Evolutionary conservation across 2,113 vertebrate genomes (phyloP), one percentile per base, ranked within the genome.

Genomic region (Tiliqua scincoides): DNA sequence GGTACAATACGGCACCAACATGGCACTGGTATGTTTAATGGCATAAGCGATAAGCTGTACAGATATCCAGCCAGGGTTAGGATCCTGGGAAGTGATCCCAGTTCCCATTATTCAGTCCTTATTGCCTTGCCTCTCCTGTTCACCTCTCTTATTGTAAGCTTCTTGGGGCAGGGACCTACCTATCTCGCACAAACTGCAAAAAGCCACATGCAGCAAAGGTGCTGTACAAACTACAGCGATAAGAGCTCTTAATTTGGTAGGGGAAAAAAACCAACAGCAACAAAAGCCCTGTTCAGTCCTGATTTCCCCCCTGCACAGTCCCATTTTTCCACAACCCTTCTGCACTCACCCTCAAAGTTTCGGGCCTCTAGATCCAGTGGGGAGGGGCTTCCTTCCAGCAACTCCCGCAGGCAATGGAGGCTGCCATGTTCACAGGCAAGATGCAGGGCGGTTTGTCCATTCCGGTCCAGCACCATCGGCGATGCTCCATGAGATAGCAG

Each of bases 401-500:
- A 84, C 2, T 95, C 89, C 35, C 88, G 90, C 32, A 99, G 94
- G 89, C 97, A 98, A 23, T 85, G 84, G 0, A 83, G 87, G 76
- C 97, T 96, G 85, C 93, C 78, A 61, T 98, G 97, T 91, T 98
- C 98, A 27, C 98, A 98, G 54, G 98, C 97, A 27, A 99, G 94
- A 90, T 98, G 98, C 30, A 96, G 86, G 0, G 97, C 95, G 0
- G 97, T 98, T 89, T 98, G 97, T 17, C 98, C 98, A 0, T 98
- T 95, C 17, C 98, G 97, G 91, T 99, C 98, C 90, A 98, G 93
- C 1, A 96, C 95, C 71, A 95, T 87, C 6, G 97, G 97, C 63
- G 97, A 97, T 1, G 98, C 96, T 0, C 97, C 97, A 0, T 95
- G 95, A 3, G 80, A 84, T 87, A 98, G 73, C 78, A 99, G 89